Base-by-base conservation (phyloP, 2,113 vertebrate species). In the Xiphophorus maculatus region DNA sequence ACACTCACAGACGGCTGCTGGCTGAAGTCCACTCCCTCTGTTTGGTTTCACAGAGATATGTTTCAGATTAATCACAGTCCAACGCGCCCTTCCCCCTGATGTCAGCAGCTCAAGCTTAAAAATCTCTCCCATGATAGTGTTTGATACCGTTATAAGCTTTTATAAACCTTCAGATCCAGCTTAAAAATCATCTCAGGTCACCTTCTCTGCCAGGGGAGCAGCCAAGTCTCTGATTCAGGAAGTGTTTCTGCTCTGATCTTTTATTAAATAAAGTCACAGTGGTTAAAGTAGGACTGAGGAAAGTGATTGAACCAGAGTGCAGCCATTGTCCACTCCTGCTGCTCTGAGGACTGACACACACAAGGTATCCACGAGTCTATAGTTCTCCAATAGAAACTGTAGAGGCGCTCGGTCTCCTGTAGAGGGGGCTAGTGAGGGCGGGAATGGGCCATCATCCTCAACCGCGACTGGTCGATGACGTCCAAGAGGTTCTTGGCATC, bases 401-500 rank as follows among this genome's bases (percentile, higher is more conserved):
- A 17, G 17, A 13, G 48, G 71, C 4, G 65, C 80, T 22, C 62
- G 54, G 58, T 58, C 64, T 79, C 81, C 70, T 51, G 71, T 72
- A 65, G 83, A 58, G 1, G 63, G 71, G 77, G 84, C 88, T 95
- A 98, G 89, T 97, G 97, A 0, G 96, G 97, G 33, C 96, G 93
- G 62, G 96, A 83, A 84, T 97, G 97, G 7, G 95, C 95, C 73
- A 98, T 95, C 94, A 96, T 94, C 91, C 97, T 98, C 83, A 98
- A 94, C 69, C 97, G 93, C n/a, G 97, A 97, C 85, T 99, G 98
- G 92, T 98, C 97, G 0, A 99, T 99, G 84, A 97, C 98, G 33
- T 99, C 98, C 72, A 99, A 93, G 84, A 99, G 89, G 90, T 99
- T 99, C 79, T 99, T 99, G 91, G 98, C 98, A 2, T 99, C 98